Evolutionary conservation across 2,797 vertebrate genomes (phyloP).

Genomic region (Sebastes steindachneri): DNA sequence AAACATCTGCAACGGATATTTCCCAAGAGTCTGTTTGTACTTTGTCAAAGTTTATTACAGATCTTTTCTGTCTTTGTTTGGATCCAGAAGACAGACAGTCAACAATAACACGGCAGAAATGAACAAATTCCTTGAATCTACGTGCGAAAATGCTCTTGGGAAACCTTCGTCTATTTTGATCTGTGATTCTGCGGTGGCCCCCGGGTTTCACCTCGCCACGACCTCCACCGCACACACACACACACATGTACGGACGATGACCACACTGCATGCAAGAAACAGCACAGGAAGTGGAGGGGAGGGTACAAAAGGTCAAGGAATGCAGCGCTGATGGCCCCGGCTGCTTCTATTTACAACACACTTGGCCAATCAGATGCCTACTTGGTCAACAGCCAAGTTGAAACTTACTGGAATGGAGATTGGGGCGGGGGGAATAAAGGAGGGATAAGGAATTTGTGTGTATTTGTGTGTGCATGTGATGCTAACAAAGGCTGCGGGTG

Average conservation of each 20-base stretch:
- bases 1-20: constrained; percentile 18
- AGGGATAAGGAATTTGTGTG: constrained; percentile 3
- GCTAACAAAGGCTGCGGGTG: constrained; percentile 64
- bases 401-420: constrained; percentile 47
- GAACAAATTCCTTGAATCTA: not conserved
- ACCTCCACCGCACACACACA: constrained; percentile 3
- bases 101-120: constrained; percentile 13
- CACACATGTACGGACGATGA: constrained; percentile 23
- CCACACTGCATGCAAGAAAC: constrained; percentile 42
- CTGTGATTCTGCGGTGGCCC: not conserved
- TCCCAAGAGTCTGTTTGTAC: constrained; percentile 5
- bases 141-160: constrained; percentile 11
- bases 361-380: constrained; percentile 75
- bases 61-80: constrained; percentile 14
- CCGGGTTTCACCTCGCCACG: constrained; percentile 18
- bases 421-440: not conserved
- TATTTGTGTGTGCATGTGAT: constrained; percentile 21
- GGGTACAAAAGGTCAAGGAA: constrained; percentile 88
- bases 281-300: constrained; percentile 81
- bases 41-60: constrained; percentile 9
- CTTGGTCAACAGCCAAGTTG: constrained; percentile 54
- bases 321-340: constrained; percentile 57
- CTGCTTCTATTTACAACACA: constrained; percentile 81
- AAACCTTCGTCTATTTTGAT: constrained; percentile 29
- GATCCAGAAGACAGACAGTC: not conserved